phyloP scores from a whole-genome alignment of 2,113 vertebrate genomes.

The Xiphias gladius region DNA sequence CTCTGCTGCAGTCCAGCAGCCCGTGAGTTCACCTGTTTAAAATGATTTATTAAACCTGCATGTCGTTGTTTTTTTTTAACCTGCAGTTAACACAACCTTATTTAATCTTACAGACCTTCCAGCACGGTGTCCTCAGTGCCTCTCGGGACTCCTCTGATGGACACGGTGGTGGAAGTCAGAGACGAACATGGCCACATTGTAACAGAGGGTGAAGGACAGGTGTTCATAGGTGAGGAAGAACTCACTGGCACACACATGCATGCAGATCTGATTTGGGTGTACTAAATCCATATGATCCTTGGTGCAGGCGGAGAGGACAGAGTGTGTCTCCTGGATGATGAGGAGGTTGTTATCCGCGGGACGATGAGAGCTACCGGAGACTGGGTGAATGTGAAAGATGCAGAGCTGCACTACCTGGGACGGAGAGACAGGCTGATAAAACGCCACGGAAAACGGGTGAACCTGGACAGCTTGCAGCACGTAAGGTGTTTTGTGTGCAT shows the following conservation, averaged over 20 bases:
- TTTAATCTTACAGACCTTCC: conserved; percentile 3
- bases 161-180: conserved; percentile 91
- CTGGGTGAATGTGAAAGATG: conserved; percentile 86
- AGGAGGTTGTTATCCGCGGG: conserved; percentile 80
- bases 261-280: not conserved
- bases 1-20: conserved; percentile 63
- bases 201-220: conserved; percentile 91
- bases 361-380: conserved; percentile 95
- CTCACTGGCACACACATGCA: not conserved
- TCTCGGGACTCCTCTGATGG: conserved; percentile 89
- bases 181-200: conserved; percentile 82
- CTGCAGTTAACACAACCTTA: not conserved
- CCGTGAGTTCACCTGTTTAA: conserved; percentile 55
- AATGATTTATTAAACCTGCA: not conserved
- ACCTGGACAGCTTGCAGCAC: conserved; percentile 88
- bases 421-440: conserved; percentile 93
- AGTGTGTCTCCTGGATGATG: conserved; percentile 92
- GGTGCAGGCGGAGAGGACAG: conserved; percentile 89
- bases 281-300: not conserved
- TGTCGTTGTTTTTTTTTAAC: not conserved
- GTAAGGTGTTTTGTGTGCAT: conserved; percentile 70
- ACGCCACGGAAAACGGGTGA: conserved; percentile 91
- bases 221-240: conserved; percentile 90
- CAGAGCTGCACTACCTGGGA: conserved; percentile 88
- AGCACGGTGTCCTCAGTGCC: conserved; percentile 84